Evolutionary conservation across 2,888 invertebrate species (phyloP).

Genomic region (Hybos culiciformis): DNA sequence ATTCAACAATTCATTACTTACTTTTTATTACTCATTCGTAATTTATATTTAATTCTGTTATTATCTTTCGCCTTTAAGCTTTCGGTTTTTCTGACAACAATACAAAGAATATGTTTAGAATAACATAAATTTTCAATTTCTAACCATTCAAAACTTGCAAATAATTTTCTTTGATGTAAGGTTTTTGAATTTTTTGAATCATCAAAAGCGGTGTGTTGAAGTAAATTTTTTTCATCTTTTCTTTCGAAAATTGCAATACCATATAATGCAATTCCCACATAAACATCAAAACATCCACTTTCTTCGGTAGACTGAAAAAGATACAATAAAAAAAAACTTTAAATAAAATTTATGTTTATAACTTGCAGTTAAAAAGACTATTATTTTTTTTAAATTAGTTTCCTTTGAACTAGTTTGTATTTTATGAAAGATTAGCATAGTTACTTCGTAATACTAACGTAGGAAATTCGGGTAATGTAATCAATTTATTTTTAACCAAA

Average conservation of each 20-base stretch:
- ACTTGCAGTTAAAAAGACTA: too few species aligned
- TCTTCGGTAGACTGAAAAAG: background rate
- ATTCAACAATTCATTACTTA: too few species aligned
- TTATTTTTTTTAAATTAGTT: too few species aligned
- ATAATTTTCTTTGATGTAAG: constrained; percentile 31
- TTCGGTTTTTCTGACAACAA: constrained; percentile 41
- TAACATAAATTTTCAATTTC: constrained; percentile 64
- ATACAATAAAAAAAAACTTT: background rate
- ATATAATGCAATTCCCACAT: constrained; percentile 49
- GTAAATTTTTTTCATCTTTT: constrained; percentile 2
- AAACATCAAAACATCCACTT: constrained; percentile 42
- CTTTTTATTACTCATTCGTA: constrained; percentile 61
- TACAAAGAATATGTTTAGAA: constrained; percentile 56
- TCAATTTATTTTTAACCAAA: too few species aligned
- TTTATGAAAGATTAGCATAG: too few species aligned
- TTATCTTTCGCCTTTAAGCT: constrained; percentile 41
- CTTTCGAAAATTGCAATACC: constrained; percentile 34
- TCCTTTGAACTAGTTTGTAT: too few species aligned
- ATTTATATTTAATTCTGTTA: constrained; percentile 53
- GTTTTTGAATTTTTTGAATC: background rate
- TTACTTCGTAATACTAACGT: too few species aligned
- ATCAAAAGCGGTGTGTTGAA: background rate
- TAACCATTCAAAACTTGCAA: constrained; percentile 47
- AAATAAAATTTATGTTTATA: too few species aligned
- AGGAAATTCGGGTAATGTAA: too few species aligned